phyloP scores from a whole-genome alignment of 2,113 vertebrate genomes.

The Mormyrus lacerda region DNA sequence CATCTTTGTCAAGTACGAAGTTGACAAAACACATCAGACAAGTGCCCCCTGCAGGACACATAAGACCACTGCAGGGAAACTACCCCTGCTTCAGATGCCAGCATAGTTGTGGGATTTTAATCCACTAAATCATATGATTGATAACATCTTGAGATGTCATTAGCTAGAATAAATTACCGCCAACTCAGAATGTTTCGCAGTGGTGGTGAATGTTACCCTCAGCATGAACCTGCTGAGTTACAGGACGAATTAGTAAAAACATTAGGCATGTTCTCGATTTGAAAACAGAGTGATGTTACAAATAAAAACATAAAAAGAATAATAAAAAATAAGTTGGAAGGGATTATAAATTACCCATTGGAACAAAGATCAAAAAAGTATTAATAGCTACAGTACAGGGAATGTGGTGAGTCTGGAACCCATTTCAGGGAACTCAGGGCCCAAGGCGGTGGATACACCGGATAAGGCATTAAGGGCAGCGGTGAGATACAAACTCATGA shows the following conservation, averaged over 20 bases:
- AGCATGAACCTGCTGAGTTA: neutral
- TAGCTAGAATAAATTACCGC: neutral
- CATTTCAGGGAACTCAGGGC: neutral
- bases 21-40: neutral
- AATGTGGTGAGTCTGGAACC: neutral
- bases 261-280: neutral
- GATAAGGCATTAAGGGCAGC: neutral
- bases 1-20: neutral
- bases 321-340: neutral
- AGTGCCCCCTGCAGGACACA: neutral
- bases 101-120: neutral
- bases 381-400: neutral
- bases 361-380: neutral
- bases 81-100: neutral
- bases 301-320: neutral
- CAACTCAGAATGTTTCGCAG: neutral
- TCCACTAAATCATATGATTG: neutral
- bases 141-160: neutral
- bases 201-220: neutral
- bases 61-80: neutral
- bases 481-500: neutral
- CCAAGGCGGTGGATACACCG: neutral
- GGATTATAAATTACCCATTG: neutral
- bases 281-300: neutral
- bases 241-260: neutral